Conservation (phyloP, 1,140 invertebrate genomes). For the Stenopsyche tienmushanensis region DNA sequence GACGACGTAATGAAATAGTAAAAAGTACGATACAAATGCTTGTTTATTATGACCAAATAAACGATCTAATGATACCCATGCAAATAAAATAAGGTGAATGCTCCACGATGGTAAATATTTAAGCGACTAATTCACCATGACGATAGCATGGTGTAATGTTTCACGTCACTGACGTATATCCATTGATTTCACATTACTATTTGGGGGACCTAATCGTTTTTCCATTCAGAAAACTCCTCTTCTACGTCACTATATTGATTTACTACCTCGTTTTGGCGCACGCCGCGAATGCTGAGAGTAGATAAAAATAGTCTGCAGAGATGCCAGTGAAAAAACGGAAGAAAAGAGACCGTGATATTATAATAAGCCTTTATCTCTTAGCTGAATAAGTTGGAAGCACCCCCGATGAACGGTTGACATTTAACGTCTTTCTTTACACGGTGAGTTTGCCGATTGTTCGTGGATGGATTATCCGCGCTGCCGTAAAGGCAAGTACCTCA, state of each 20-base stretch:
- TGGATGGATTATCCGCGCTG: no score
- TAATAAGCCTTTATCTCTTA: no score
- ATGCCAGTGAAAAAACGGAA: neutral
- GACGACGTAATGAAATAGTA: no score
- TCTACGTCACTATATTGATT: slow-evolving; percentile 13
- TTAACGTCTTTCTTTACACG: no score
- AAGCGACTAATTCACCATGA: slow-evolving; percentile 10
- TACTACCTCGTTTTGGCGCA: neutral
- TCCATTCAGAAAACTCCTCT: neutral
- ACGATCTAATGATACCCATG: neutral
- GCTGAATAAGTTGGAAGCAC: no score
- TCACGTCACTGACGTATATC: neutral
- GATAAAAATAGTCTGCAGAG: slow-evolving; percentile 2
- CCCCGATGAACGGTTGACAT: no score
- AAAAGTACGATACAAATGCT: neutral
- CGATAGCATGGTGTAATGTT: slow-evolving; percentile 11
- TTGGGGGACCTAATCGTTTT: slow-evolving; percentile 12
- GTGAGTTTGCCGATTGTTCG: no score
- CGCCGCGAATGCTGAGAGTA: neutral
- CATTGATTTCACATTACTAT: slow-evolving; percentile 20
- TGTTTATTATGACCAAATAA: neutral
- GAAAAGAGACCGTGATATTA: neutral
- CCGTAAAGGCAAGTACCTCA: no score
- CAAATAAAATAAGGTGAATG: slow-evolving; percentile 11
- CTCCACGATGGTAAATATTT: slow-evolving; percentile 7